A percentile compares a stretch with the other conserved stretches of the same genome.
phyloP scores from a whole-genome alignment of 2,888 invertebrate genomes.

The Hoplodrina blanda region DNA sequence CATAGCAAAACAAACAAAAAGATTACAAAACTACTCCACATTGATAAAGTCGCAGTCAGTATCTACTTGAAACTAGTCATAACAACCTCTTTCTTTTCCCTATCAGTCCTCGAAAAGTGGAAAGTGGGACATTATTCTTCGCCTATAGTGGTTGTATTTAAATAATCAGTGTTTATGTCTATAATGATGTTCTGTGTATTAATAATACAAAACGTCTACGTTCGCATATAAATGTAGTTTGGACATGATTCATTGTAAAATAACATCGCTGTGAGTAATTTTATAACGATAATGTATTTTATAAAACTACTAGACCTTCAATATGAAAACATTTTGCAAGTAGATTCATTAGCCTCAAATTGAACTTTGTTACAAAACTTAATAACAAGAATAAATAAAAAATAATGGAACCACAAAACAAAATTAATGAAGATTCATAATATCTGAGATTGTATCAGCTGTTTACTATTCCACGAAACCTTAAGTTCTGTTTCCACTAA shows the following conservation, averaged over 20 bases:
- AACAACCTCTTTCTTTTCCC: slow-evolving; percentile 16
- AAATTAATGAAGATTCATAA: slow-evolving; percentile 1
- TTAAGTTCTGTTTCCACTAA: slow-evolving; percentile 22
- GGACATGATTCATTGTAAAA: background rate
- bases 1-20: background rate
- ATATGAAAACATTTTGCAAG: background rate
- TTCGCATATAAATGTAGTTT: background rate
- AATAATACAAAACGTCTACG: slow-evolving; percentile 1
- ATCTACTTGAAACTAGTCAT: slow-evolving; percentile 15
- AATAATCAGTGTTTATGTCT: background rate
- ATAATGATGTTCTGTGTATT: background rate
- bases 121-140: background rate
- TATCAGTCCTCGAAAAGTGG: slow-evolving; percentile 17
- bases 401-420: slow-evolving; percentile 8
- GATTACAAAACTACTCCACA: slow-evolving; percentile 20
- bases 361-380: slow-evolving; percentile 1
- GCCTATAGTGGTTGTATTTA: background rate
- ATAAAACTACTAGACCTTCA: background rate
- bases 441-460: slow-evolving; percentile 36
- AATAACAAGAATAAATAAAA: slow-evolving; percentile 10
- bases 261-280: slow-evolving; percentile 5
- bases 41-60: slow-evolving; percentile 20
- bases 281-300: background rate
- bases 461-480: slow-evolving; percentile 36
- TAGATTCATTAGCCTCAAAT: slow-evolving; percentile 1